phyloP scores from a whole-genome alignment of 2,888 invertebrate genomes.

The Leptopterna dolabrata region DNA sequence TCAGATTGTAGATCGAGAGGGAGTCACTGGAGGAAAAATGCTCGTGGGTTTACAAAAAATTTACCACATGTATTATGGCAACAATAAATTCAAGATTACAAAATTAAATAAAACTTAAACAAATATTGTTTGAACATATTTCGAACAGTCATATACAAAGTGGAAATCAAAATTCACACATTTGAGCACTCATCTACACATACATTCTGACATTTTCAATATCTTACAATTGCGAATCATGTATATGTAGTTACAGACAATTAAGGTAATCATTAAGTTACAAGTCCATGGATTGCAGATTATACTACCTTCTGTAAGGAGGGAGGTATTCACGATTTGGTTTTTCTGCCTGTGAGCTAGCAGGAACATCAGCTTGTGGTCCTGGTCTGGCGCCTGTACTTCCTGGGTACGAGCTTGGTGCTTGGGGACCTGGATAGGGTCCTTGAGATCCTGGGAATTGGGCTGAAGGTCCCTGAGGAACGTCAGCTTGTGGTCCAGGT shows the following conservation, averaged over 20 bases:
- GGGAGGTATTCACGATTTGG: constrained; percentile 81
- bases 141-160: constrained; percentile 44
- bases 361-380: constrained; percentile 57
- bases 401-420: constrained; percentile 43
- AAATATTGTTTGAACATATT: constrained; percentile 28
- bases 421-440: constrained; percentile 43
- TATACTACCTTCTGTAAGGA: constrained; percentile 67
- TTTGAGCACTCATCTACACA: constrained; percentile 21
- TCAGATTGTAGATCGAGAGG: neutral
- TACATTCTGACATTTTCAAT: neutral
- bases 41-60: neutral
- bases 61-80: constrained; percentile 43
- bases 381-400: constrained; percentile 33
- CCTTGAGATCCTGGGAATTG: constrained; percentile 39
- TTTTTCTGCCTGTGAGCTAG: constrained; percentile 61
- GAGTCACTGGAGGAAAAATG: too few relatives aligned
- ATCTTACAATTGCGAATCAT: constrained; percentile 32
- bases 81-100: constrained; percentile 37
- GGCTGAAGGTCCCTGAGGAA: constrained; percentile 18
- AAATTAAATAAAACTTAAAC: constrained; percentile 46
- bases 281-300: constrained; percentile 14
- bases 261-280: constrained; percentile 27
- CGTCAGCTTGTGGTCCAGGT: constrained; percentile 58
- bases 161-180: constrained; percentile 26
- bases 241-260: constrained; percentile 23